Base-by-base conservation (phyloP, 2,113 vertebrate genomes). In the Heloderma charlesbogerti region DNA sequence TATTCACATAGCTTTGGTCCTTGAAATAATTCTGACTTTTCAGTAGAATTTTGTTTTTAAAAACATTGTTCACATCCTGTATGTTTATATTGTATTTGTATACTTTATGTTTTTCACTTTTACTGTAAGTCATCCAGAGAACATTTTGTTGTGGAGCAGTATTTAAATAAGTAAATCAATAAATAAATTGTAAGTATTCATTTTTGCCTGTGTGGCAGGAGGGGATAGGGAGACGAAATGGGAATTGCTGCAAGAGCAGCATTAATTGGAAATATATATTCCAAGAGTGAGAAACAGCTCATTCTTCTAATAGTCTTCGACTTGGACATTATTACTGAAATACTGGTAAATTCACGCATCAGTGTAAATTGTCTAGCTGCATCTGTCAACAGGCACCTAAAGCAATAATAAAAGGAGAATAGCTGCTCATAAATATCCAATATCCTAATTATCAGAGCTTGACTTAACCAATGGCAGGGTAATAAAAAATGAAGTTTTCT, bases 361-460 rank as follows among this genome's bases (percentile, higher is more conserved):
- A 93, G 92, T 94, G 89, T 97, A 96, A 97, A 97, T 97, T 95
- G 94, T 96, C 94, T 94, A 83, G 84, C 91, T 91, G 95, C 95
- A 95, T 95, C 96, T 97, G 96, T 97, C 96, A 96, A 95, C 93
- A 94, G 95, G 89, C 93, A 95, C 96, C 96, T 97, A 96, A 95
- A 95, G 94, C 95, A 93, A 92, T 95, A 97, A 97, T 97, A 97
- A 97, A 97, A 90, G 93, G 94, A 95, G 96, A 97, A 95, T 93
- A 95, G 96, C 92, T 93, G 88, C 95, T 97, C 96, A 96, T 97
- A 97, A 97, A 98, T 97, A 97, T 96, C 95, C 95, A 89, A 87
- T 96, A 94, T 94, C 95, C 94, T 97, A 97, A 97, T 98, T 97
- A 97, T 96, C 95, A 95, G 96, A 96, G 95, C 95, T 97, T 95